Evolutionary conservation across 2,113 vertebrate species (phyloP).

Genomic region (Sebastes fasciatus): DNA sequence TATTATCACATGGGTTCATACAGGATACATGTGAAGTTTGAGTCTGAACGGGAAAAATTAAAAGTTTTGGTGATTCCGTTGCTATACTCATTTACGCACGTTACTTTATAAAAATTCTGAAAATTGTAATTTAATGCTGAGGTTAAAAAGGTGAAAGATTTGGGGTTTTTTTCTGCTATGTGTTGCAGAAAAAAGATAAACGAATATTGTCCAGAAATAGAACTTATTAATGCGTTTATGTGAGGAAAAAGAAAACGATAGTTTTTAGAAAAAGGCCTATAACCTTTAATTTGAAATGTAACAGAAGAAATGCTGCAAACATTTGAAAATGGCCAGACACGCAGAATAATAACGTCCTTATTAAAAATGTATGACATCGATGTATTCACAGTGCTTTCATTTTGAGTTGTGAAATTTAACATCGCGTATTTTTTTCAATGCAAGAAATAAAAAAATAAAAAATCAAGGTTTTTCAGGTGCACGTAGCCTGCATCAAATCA

Average conservation of each 20-base stretch:
- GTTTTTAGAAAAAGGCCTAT: neutral
- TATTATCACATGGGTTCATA: neutral
- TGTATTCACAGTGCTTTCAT: constrained; percentile 38
- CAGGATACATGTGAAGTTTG: neutral
- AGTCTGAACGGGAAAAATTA: neutral
- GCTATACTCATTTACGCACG: neutral
- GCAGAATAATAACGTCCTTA: constrained; percentile 36
- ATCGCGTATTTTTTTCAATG: neutral
- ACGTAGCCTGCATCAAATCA: neutral
- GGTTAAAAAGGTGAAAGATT: neutral
- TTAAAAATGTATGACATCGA: constrained; percentile 68
- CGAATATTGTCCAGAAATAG: neutral
- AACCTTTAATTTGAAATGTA: constrained; percentile 52
- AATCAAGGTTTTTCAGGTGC: neutral
- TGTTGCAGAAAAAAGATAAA: neutral
- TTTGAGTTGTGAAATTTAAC: constrained; percentile 12
- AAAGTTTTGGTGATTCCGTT: neutral
- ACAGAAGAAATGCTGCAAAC: constrained; percentile 5
- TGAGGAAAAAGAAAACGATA: neutral
- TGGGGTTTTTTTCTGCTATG: neutral
- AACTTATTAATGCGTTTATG: constrained; percentile 3
- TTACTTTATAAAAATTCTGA: neutral
- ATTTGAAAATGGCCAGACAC: constrained; percentile 37
- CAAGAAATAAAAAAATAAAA: constrained; percentile 1
- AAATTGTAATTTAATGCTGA: neutral